phyloP scores from a whole-genome alignment of 2,113 vertebrate genomes.

The Cyphomyrus plagiostoma region DNA sequence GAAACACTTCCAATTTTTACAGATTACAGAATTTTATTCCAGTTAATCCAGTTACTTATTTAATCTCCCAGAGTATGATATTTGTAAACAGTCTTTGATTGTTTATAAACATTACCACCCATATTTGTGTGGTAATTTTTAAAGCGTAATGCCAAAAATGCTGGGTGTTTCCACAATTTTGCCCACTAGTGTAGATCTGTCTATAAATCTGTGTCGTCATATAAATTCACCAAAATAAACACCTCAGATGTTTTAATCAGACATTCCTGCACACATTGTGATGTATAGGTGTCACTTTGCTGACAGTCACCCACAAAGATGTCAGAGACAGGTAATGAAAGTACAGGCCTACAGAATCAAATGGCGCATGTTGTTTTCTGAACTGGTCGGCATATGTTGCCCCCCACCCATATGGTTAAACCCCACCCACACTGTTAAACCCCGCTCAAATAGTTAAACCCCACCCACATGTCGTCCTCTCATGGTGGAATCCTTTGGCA shows the following conservation, averaged over 20 bases:
- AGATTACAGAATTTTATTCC: not conserved
- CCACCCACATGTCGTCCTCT: constrained; percentile 25
- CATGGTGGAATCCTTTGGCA: constrained; percentile 44
- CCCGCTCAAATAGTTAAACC: too few relatives aligned
- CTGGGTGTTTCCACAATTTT: not conserved
- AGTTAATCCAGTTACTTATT: not conserved
- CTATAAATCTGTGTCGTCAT: not conserved
- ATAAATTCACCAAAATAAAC: not conserved
- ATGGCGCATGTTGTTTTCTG: constrained; percentile 28
- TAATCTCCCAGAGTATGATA: not conserved
- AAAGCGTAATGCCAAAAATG: not conserved
- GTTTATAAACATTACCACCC: not conserved
- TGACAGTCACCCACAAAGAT: constrained; percentile 22
- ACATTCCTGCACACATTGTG: not conserved
- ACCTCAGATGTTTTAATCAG: not conserved
- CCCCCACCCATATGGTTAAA: not conserved
- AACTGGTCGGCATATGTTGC: constrained; percentile 37
- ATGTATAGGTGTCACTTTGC: not conserved
- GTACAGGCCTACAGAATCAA: constrained; percentile 11
- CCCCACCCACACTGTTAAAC: too few relatives aligned
- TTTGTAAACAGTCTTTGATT: not conserved
- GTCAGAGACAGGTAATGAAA: not conserved
- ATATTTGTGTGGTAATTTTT: not conserved
- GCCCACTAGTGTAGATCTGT: not conserved
- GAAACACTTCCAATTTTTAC: not conserved